Conservation (phyloP, 2,113 vertebrate species). For the Eretmodus cyanostictus region DNA sequence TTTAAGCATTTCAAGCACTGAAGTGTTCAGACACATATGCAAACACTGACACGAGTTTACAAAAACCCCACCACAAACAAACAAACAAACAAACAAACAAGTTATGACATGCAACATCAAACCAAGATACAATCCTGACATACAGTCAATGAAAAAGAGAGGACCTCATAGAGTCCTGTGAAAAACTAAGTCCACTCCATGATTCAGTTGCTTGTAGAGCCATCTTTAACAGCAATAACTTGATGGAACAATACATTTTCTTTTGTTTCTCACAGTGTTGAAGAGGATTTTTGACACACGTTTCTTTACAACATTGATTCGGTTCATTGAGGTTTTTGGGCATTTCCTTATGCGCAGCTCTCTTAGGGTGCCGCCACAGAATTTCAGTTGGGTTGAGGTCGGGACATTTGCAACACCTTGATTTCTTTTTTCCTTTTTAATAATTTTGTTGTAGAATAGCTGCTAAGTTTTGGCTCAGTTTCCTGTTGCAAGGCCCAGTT, state of each 20-base stretch:
- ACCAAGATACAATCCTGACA: background rate
- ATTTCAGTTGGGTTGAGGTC: background rate
- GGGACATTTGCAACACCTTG: background rate
- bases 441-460: background rate
- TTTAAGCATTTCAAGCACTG: background rate
- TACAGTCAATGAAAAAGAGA: background rate
- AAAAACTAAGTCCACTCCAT: background rate
- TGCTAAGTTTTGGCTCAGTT: background rate
- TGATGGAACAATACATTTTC: background rate
- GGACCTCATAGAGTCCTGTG: background rate
- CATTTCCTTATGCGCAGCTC: background rate
- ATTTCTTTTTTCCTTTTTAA: background rate
- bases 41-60: fast-evolving
- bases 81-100: background rate
- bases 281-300: background rate
- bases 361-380: background rate
- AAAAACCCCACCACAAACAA: background rate
- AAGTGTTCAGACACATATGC: background rate
- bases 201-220: background rate
- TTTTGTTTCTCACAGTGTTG: background rate
- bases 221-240: background rate
- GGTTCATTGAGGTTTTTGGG: background rate
- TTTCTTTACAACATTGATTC: background rate
- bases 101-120: background rate
- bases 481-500: background rate